phyloP scores from a whole-genome alignment of 2,888 invertebrate species.

The Synanthedon myopaeformis region DNA sequence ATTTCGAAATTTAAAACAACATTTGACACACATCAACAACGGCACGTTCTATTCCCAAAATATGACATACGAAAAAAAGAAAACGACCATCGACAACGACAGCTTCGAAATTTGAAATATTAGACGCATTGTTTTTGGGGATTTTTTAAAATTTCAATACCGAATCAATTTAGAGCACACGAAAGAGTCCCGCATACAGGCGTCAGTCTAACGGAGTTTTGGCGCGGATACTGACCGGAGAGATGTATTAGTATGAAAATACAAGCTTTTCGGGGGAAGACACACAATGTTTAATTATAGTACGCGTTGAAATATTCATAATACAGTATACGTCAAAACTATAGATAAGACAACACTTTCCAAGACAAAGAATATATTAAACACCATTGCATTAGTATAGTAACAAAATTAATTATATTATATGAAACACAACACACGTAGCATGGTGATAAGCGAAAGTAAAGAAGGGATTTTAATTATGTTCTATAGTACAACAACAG shows the following conservation, averaged over 20 bases:
- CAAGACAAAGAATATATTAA: too few species aligned
- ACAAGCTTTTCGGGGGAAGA: slow-evolving; percentile 46
- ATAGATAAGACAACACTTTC: not conserved
- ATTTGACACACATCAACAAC: slow-evolving; percentile 3
- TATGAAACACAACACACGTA: too few species aligned
- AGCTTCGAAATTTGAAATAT: slow-evolving; percentile 2
- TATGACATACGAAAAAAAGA: not conserved
- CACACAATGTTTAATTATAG: slow-evolving; percentile 44
- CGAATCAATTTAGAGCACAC: slow-evolving; percentile 36
- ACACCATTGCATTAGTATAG: too few species aligned
- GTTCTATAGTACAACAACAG: too few species aligned
- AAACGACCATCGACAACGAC: not conserved
- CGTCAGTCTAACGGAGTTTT: slow-evolving; percentile 40
- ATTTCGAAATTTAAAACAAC: slow-evolving; percentile 20
- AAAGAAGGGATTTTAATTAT: too few species aligned
- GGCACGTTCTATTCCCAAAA: not conserved
- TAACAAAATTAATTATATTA: too few species aligned
- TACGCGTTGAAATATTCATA: slow-evolving; percentile 25
- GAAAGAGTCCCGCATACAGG: slow-evolving; percentile 40
- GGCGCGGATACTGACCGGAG: slow-evolving; percentile 43
- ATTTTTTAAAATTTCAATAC: slow-evolving; percentile 16
- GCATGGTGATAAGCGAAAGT: too few species aligned
- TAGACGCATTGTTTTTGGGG: too few species aligned
- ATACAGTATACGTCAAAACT: slow-evolving; percentile 16
- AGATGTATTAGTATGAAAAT: slow-evolving; percentile 38